Base-by-base conservation (phyloP, 2,113 vertebrate genomes). In the Cepphus grylle region DNA sequence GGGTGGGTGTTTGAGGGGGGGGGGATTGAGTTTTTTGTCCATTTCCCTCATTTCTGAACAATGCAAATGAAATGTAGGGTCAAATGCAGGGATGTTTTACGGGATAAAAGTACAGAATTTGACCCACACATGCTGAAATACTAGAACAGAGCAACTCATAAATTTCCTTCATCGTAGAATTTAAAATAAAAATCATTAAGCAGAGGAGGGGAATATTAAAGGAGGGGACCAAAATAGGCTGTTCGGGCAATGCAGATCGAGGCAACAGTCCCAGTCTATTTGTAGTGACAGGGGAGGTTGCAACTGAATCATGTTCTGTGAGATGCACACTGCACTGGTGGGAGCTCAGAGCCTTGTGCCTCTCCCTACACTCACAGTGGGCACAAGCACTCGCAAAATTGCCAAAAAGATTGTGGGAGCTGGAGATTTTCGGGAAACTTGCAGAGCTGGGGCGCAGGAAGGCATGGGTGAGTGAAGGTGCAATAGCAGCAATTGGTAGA, bases 261-360 rank as follows among this genome's bases (percentile, higher is more conserved):
- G 70, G 23, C 32, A 49, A 7, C 38, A 63, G 17, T 22, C 8
- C 15, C 22, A 17, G 6, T 55, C 22, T 81, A 1, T 65, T 50
- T 83, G 50, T 43, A 70, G 69, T 53, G 45, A 38, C 9, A n/a
- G 81, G 15, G 42, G 15, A 94, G 36, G 7, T 5, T 56, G 43
- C 62, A 82, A 74, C 38, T 82, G 79, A 86, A 25, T 19, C 15
- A 16, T 1, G 5, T 40, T 56, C 9, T 1, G 6, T 3, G 27
- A 78, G 66, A 50, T 3, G 1, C 2, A 2, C 5, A 1, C 42
- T 62, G 50, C 36, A 23, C 20, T 34, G 47, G 6, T 2, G 43
- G 62, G 62, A 86, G 71, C 52, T 77, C 1, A 2, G 20, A 36
- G 40, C 23, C n/a, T 76, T 0, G 0, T 86, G 29, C 27, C 22